phyloP scores from a whole-genome alignment of 2,888 invertebrate genomes.

The Crepidodera aurea region DNA sequence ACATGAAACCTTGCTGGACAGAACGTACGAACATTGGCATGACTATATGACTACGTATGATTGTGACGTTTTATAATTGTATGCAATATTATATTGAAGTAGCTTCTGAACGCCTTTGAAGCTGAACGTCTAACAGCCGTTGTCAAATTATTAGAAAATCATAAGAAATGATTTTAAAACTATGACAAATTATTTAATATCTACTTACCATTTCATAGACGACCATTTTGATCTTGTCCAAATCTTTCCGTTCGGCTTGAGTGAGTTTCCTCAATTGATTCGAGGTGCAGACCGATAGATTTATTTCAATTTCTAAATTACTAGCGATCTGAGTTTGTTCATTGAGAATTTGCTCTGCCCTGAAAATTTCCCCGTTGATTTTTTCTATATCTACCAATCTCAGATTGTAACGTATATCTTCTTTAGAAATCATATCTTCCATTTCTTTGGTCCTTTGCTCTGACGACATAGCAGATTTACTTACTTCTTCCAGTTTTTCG shows the following conservation, averaged over 20 bases:
- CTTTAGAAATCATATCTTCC: constrained; percentile 67
- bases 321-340: constrained; percentile 43
- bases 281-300: constrained; percentile 63
- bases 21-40: no score
- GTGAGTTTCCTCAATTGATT: constrained; percentile 63
- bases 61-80: no score
- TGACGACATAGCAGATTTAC: constrained; percentile 59
- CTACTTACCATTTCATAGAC: constrained; percentile 68
- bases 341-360: constrained; percentile 40
- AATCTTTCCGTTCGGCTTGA: constrained; percentile 60
- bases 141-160: no score
- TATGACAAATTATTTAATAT: not conserved
- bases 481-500: constrained; percentile 63
- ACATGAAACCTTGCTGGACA: no score
- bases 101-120: no score
- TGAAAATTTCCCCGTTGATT: constrained; percentile 41
- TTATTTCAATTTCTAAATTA: constrained; percentile 65
- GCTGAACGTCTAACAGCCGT: no score
- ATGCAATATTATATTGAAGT: no score
- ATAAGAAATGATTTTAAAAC: not conserved
- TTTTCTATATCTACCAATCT: constrained; percentile 44
- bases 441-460: constrained; percentile 68
- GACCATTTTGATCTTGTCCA: constrained; percentile 67
- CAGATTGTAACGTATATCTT: constrained; percentile 56
- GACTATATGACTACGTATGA: no score